A percentile compares a stretch with the other conserved stretches of the same genome.
Evolutionary conservation across 2,113 vertebrate species (phyloP).

Genomic region (Polypterus bichir): DNA sequence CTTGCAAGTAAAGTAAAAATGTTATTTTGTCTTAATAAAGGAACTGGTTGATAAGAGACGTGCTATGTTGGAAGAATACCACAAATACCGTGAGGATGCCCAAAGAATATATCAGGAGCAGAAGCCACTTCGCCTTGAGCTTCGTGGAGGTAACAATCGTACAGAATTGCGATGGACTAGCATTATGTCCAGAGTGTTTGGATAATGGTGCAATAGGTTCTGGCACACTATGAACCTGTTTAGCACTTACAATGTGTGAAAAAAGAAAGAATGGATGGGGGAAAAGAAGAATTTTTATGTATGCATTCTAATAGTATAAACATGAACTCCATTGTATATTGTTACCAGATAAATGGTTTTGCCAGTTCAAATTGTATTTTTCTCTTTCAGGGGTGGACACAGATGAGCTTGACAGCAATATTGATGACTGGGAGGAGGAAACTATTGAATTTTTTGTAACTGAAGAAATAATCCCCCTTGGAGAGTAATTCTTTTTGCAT

Average conservation of each 20-base stretch:
- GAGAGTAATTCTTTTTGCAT: constrained; percentile 70
- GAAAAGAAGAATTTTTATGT: no score
- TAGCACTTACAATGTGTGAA: no score
- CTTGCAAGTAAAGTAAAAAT: no score
- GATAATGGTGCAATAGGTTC: no score
- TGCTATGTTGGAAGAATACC: constrained; percentile 93
- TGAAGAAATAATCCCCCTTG: constrained; percentile 91
- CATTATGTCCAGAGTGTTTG: no score
- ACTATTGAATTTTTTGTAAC: constrained; percentile 98
- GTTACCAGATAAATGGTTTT: no score
- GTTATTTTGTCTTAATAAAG: constrained; percentile 29
- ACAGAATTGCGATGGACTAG: neutral
- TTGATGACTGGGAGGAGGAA: constrained; percentile 97
- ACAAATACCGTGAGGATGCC: constrained; percentile 69
- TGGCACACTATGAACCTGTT: no score
- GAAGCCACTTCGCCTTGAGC: constrained; percentile 69
- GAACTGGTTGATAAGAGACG: constrained; percentile 86
- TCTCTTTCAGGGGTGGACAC: constrained; percentile 70
- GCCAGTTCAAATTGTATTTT: neutral
- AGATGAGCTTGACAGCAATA: constrained; percentile 90
- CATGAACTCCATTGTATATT: no score
- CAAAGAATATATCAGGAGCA: constrained; percentile 69
- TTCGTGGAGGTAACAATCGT: constrained; percentile 66
- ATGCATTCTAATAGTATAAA: no score
- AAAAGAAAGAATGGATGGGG: no score